These are phyloP conservation scores for Toxotes lorentzi DNA, from an alignment of 2,797 vertebrate genomes.

Conservation along the genomic window DNA sequence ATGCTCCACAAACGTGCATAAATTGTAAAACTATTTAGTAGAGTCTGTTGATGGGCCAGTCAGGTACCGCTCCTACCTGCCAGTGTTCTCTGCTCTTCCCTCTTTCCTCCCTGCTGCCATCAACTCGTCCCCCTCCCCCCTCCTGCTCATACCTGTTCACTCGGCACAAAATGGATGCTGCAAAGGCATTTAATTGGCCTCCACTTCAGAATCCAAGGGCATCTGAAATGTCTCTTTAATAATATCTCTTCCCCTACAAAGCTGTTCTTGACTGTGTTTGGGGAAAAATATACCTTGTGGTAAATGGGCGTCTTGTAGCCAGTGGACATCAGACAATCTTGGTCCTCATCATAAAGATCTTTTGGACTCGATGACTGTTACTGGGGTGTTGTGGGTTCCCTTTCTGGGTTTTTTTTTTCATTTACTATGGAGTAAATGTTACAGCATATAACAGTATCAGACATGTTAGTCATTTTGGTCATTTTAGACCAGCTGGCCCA, in stretches of 20 bases:
- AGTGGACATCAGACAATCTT: conserved; percentile 30
- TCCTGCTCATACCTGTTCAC: conserved; percentile 74
- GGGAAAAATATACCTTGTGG: conserved; percentile 29
- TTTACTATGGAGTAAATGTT: conserved; percentile 36
- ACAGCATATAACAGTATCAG: conserved; percentile 34
- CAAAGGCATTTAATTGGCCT: conserved; percentile 80
- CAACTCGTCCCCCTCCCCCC: conserved; percentile 46
- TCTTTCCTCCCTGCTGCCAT: conserved; percentile 48
- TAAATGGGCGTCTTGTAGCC: conserved; percentile 28
- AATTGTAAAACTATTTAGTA: conserved; percentile 65
- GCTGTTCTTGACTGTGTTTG: conserved; percentile 48
- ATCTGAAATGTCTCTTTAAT: conserved; percentile 72
- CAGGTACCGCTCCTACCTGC: conserved; percentile 58
- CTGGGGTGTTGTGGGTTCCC: conserved; percentile 23
- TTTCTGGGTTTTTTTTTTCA: background rate
- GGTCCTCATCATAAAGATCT: conserved; percentile 39
- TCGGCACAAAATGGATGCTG: conserved; percentile 77
- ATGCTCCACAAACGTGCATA: conserved; percentile 65
- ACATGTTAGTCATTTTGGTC: conserved; percentile 58
- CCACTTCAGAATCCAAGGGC: conserved; percentile 75
- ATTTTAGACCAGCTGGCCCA: conserved; percentile 69
- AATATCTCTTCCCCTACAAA: conserved; percentile 55
- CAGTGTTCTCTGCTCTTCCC: conserved; percentile 40
- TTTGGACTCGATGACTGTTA: conserved; percentile 44
- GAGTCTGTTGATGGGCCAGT: conserved; percentile 52